Percentiles rank a stretch among this genome's conserved stretches.
Evolutionary conservation across 2,797 vertebrate species (phyloP).

Genomic region (Phoxinus dragarum): DNA sequence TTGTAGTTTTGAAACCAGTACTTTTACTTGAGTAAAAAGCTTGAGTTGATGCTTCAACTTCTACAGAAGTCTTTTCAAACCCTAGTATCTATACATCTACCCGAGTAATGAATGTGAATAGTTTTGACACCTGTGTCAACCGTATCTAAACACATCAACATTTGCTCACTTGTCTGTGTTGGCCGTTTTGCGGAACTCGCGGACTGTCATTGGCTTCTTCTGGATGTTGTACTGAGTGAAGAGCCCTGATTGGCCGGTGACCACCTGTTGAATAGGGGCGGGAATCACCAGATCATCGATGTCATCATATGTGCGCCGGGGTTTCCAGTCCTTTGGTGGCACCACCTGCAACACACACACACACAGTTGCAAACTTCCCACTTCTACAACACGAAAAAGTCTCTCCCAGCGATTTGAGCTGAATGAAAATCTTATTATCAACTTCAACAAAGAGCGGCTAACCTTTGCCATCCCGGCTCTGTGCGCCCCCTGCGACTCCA

Average conservation of each 20-base stretch:
- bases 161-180: slow-evolving; percentile 89
- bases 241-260: slow-evolving; percentile 95
- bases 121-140: not conserved
- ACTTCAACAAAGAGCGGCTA: slow-evolving; percentile 49
- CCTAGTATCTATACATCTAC: too few species aligned
- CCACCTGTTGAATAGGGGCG: slow-evolving; percentile 96
- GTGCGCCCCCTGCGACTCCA: slow-evolving; percentile 95
- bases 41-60: too few species aligned
- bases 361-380: not conserved
- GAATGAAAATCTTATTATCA: not conserved
- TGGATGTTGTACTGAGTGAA: slow-evolving; percentile 99
- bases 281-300: slow-evolving; percentile 94
- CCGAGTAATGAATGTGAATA: too few species aligned
- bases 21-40: too few species aligned
- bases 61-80: too few species aligned
- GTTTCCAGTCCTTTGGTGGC: slow-evolving; percentile 95
- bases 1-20: too few species aligned
- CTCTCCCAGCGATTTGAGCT: not conserved
- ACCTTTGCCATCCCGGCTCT: slow-evolving; percentile 93
- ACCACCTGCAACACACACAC: slow-evolving; percentile 79
- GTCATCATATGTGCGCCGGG: slow-evolving; percentile 89
- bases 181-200: slow-evolving; percentile 92
- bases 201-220: slow-evolving; percentile 97
- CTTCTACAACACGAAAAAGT: not conserved
- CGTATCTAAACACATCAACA: not conserved